phyloP scores from a whole-genome alignment of 2,888 invertebrate genomes.

The Gymnoscelis rufifasciata region DNA sequence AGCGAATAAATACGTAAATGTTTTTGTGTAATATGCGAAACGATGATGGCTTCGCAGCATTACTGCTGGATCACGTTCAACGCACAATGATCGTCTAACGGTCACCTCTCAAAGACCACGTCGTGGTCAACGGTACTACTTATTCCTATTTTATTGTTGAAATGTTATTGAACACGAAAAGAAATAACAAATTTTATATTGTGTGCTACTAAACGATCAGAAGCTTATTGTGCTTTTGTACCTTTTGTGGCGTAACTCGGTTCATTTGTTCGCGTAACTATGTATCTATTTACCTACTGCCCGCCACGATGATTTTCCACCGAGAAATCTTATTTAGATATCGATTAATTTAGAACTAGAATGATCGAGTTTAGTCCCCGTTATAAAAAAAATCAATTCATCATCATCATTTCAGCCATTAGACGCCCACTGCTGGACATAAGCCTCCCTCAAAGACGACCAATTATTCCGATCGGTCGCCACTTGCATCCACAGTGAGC shows the following conservation, averaged over 20 bases:
- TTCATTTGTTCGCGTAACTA: slow-evolving; percentile 27
- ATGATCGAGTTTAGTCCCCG: no score
- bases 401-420: no score
- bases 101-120: slow-evolving; percentile 49
- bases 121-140: slow-evolving; percentile 57
- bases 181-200: slow-evolving; percentile 55
- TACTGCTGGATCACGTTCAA: slow-evolving; percentile 53
- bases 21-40: slow-evolving; percentile 44
- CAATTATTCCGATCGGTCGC: no score
- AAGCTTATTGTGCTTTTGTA: slow-evolving; percentile 39
- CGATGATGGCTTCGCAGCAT: slow-evolving; percentile 40
- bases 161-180: slow-evolving; percentile 44
- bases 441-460: no score
- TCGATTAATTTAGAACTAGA: no score
- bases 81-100: slow-evolving; percentile 61
- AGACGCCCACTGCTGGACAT: no score
- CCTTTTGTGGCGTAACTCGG: slow-evolving; percentile 33
- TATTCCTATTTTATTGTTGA: slow-evolving; percentile 58
- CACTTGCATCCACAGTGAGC: no score
- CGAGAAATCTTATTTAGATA: no score
- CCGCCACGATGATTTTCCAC: no score
- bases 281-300: slow-evolving; percentile 27
- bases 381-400: no score
- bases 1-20: no score
- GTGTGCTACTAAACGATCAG: slow-evolving; percentile 42